These are phyloP conservation scores for Eustalomyia histrio DNA, from an alignment of 2,888 invertebrate species.

Conservation along the genomic window DNA sequence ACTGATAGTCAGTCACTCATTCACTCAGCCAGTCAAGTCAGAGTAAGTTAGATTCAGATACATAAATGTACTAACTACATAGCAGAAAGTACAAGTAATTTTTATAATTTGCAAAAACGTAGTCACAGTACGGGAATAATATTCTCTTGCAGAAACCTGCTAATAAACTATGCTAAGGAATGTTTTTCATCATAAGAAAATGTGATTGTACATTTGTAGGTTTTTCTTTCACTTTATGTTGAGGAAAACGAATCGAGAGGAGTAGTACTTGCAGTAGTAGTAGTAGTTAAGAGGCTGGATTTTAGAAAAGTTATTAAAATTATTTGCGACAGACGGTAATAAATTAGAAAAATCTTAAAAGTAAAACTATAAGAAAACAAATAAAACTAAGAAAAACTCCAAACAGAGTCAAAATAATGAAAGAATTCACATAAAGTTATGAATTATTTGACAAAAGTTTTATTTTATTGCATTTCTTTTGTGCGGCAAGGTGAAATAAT, in stretches of 20 bases:
- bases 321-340: slow-evolving; percentile 76
- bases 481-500: slow-evolving; percentile 37
- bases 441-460: slow-evolving; percentile 63
- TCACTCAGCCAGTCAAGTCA: slow-evolving; percentile 42
- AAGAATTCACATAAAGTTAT: slow-evolving; percentile 56
- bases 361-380: slow-evolving; percentile 62
- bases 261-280: too few relatives aligned
- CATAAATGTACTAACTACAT: background rate
- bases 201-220: slow-evolving; percentile 24
- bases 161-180: slow-evolving; percentile 73
- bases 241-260: slow-evolving; percentile 3
- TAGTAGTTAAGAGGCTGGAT: slow-evolving; percentile 65
- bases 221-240: background rate
- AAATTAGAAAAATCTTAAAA: slow-evolving; percentile 71
- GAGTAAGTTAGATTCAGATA: slow-evolving; percentile 45
- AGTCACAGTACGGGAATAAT: slow-evolving; percentile 61
- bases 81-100: slow-evolving; percentile 62
- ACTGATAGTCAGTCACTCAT: slow-evolving; percentile 40
- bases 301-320: slow-evolving; percentile 75
- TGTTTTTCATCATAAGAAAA: slow-evolving; percentile 41
- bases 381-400: slow-evolving; percentile 48
- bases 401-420: slow-evolving; percentile 50
- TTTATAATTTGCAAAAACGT: slow-evolving; percentile 74
- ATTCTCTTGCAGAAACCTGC: slow-evolving; percentile 72
- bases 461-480: slow-evolving; percentile 50